Evolutionary conservation across 2,888 invertebrate genomes (phyloP).

Genomic region (Lissonota sp.): DNA sequence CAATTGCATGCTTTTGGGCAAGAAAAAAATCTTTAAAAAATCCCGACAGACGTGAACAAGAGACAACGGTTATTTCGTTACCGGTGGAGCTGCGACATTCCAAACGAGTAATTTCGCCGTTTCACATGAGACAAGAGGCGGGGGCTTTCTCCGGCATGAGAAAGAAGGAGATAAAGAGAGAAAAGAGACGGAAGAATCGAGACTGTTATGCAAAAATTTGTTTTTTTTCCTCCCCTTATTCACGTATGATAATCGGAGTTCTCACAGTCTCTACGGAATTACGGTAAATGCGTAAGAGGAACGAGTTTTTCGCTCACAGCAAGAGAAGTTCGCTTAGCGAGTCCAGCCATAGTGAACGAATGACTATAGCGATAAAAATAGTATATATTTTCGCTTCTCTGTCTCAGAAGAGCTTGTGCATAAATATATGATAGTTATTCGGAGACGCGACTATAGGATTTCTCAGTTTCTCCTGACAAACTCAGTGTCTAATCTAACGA

Average conservation of each 20-base stretch:
- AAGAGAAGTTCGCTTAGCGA: background rate
- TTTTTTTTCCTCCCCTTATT: background rate
- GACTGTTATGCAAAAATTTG: constrained; percentile 13
- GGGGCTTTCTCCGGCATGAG: background rate
- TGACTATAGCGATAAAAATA: background rate
- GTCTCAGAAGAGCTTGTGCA: too few species aligned
- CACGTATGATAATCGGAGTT: constrained; percentile 24
- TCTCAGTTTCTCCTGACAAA: background rate
- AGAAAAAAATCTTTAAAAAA: background rate
- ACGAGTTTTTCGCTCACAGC: constrained; percentile 15
- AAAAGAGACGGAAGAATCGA: background rate
- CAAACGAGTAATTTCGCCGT: background rate
- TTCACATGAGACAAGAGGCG: background rate
- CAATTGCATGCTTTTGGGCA: background rate
- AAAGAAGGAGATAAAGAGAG: background rate
- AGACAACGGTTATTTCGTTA: constrained; percentile 5
- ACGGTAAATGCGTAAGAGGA: constrained; percentile 33
- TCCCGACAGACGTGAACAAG: background rate
- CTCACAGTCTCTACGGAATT: constrained; percentile 20
- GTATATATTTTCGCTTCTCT: background rate
- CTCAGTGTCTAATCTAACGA: background rate
- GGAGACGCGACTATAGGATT: too few species aligned
- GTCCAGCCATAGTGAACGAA: background rate
- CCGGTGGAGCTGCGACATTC: background rate
- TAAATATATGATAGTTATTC: too few species aligned